Evolutionary conservation across 2,113 vertebrate species (phyloP), one percentile per base, ranked within the genome.

Genomic region (Solea senegalensis): DNA sequence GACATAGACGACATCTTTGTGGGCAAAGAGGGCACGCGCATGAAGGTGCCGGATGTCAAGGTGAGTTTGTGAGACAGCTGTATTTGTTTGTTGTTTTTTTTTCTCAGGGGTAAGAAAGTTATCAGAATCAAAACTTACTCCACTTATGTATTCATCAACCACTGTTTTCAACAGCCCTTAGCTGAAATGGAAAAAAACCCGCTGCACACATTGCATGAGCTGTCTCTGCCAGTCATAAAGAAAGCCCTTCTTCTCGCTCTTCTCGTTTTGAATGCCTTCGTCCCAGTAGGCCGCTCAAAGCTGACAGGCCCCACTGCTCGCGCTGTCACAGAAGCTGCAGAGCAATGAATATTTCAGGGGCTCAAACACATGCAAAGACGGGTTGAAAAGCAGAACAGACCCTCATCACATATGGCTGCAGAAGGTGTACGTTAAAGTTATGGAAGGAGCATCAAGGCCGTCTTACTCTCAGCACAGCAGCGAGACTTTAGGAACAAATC

Each of bases 1-100:
- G 97, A 99, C 75, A 96, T 99, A 0, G 97, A 98, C 0, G 97
- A 99, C 89, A 99, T 99, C 89, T 99, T 99, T 34, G 97, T 99
- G 64, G 97, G 97, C 83, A 99, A 98, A 79, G 97, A 99, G 82
- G 97, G 97, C 76, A 99, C 97, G 0, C 95, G 97, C 85, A 99
- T 99, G 97, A 97, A 98, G 80, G 95, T 97, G 87, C 94, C 95
- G 53, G 97, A 99, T 2, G 97, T 99, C 28, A 97, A 98, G 97
- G 97, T 98, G 66, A 80, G 86, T 78, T 26, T 73, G 27, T 62
- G 21, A 34, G 13, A n/a, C 11, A 4, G 44, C 28, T 59, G 64
- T 39, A 15, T 54, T 4, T 63, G 44, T 63, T 67, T 69, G 11
- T 48, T 46, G 44, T 9, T 46, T 48, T 46, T 3, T 9, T 46